Conservation (phyloP, 1,140 invertebrate species). For the Pseudachorutes palmiensis region DNA sequence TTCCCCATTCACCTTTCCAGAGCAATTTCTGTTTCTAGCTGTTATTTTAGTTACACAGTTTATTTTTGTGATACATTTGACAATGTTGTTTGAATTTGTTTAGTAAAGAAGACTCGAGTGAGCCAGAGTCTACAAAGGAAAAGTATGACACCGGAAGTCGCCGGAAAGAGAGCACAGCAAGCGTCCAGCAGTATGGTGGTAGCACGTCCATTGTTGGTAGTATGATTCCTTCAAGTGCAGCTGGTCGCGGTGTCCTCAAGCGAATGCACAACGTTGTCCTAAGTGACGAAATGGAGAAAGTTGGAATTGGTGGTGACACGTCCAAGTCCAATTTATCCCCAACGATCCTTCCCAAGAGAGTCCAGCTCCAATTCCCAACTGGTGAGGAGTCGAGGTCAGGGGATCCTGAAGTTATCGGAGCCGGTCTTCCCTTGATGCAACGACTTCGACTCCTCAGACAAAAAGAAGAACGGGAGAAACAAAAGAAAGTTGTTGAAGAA, state of each 20-base stretch:
- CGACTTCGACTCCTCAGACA: constrained; percentile 67
- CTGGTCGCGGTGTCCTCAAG: constrained; percentile 38
- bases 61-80: not conserved
- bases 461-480: constrained; percentile 56
- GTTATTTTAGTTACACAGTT: too few relatives aligned
- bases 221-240: not conserved
- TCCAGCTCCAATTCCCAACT: constrained; percentile 20
- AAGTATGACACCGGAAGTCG: constrained; percentile 17
- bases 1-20: too few relatives aligned
- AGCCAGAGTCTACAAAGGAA: constrained; percentile 50
- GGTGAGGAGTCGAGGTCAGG: constrained; percentile 38
- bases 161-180: constrained; percentile 24
- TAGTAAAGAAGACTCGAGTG: constrained; percentile 51
- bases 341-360: constrained; percentile 13
- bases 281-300: constrained; percentile 50
- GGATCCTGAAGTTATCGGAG: constrained; percentile 57
- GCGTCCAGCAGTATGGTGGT: not conserved
- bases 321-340: constrained; percentile 11
- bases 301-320: constrained; percentile 20
- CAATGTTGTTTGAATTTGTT: constrained; percentile 14
- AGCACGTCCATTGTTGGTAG: constrained; percentile 6
- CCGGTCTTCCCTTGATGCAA: constrained; percentile 68
- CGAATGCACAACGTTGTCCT: constrained; percentile 57
- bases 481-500: constrained; percentile 34
- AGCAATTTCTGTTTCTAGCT: too few relatives aligned